These are phyloP conservation scores for Stenoptilia bipunctidactyla DNA, from an alignment of 2,888 invertebrate genomes.

Conservation along the genomic window DNA sequence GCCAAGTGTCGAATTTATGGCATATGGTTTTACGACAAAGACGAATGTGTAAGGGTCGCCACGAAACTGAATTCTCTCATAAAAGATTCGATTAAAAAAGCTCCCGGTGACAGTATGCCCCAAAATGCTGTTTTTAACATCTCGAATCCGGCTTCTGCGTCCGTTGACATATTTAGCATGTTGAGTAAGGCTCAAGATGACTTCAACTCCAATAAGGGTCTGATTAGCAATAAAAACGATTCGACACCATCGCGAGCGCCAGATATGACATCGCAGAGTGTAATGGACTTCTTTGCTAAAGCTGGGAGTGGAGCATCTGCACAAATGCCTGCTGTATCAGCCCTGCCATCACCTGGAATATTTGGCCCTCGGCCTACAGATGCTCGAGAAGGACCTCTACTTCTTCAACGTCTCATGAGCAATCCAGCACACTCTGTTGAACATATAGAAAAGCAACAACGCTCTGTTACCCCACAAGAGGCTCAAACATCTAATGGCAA, in stretches of 20 bases:
- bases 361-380: conserved; percentile 61
- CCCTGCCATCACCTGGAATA: conserved; percentile 57
- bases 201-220: conserved; percentile 76
- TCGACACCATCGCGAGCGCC: conserved; percentile 67
- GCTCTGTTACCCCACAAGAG: conserved; percentile 80
- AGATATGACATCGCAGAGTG: conserved; percentile 84
- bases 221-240: conserved; percentile 40
- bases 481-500: conserved; percentile 45
- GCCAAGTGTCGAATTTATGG: conserved; percentile 89
- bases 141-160: conserved; percentile 43
- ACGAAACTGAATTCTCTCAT: conserved; percentile 79
- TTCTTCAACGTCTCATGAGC: conserved; percentile 84
- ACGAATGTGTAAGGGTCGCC: conserved; percentile 88
- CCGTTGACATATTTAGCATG: conserved; percentile 86
- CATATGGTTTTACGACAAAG: conserved; percentile 95
- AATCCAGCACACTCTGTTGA: conserved; percentile 87
- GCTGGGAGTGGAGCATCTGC: conserved; percentile 71
- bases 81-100: conserved; percentile 68
- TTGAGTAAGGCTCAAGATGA: conserved; percentile 91
- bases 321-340: conserved; percentile 65
- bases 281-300: conserved; percentile 90
- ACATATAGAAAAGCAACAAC: conserved; percentile 89
- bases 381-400: conserved; percentile 71
- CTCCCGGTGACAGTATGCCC: conserved; percentile 46
- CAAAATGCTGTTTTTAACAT: conserved; percentile 40